Evolutionary conservation across 1,140 invertebrate species (phyloP), one percentile per base, ranked within the genome.

Genomic region (Gryon sp.): DNA sequence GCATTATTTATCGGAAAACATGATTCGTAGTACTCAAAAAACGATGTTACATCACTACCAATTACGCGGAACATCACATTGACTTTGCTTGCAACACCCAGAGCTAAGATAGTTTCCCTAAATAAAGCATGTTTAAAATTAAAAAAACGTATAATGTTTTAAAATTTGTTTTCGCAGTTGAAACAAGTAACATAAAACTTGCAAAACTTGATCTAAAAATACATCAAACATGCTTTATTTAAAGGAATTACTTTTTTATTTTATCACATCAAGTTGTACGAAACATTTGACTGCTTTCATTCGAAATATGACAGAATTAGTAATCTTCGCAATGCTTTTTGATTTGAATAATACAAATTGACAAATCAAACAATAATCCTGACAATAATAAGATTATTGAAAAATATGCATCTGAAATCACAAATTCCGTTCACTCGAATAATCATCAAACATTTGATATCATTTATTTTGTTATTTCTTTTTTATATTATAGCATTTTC

Each of bases 61-160:
- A 41, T 53, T 45, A 53, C 38, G 38, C 38, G 12, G 12, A 66
- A 66, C 38, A 66, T 68, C 63, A 68, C 50, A 68, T 68, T 46
- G 50, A 68, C 63, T 68, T 63, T 50, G 60, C 26, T 68, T 68
- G 63, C 41, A 68, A 68, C 50, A 68, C 22, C 41, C 20, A 68
- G 26, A 28, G 41, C 22, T 68, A 68, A 55, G 30, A 68, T 46
- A 53, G 15, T 60, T 46, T 24, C 30, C 9, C 20, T 14, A 30
- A 57, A 5, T 32, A 20, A 32, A 45, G 36, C 55, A 20, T 46
- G 55, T 38, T 60, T 18, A 60, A 62, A 18, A n/a, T n/a, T n/a
- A n/a, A n/a, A 34, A 34, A 34, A 2, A 12, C 28, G 11, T 34
- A 5, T 2, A 12, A 12, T 12, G 11, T 1, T 34, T 12, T 12